Conservation (phyloP, 1,140 invertebrate species). For the Camponotus vicinus region DNA sequence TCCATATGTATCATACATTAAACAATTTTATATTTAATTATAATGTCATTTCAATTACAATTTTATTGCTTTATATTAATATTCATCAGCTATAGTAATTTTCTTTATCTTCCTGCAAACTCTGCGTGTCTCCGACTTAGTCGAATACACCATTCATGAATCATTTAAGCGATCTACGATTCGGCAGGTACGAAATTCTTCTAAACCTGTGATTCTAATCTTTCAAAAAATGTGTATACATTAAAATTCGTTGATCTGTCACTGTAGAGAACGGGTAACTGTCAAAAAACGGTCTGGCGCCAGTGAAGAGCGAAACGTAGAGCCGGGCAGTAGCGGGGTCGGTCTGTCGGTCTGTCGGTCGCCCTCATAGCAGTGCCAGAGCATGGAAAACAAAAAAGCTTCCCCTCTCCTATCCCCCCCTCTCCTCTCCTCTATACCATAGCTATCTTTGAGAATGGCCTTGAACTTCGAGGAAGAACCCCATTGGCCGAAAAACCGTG, state of each 20-base stretch:
- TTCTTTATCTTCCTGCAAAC: not conserved
- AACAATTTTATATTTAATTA: not conserved
- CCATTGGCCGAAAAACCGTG: constrained; percentile 80
- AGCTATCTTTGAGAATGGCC: constrained; percentile 74
- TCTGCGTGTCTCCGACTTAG: not conserved
- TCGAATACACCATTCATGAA: constrained; percentile 13
- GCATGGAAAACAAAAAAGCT: constrained; percentile 72
- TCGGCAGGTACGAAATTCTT: not conserved
- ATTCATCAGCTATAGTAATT: not conserved
- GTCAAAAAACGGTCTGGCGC: constrained; percentile 67
- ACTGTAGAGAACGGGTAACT: constrained; percentile 38
- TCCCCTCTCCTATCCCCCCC: constrained; percentile 4
- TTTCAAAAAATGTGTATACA: constrained; percentile 9
- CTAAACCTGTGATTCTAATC: constrained; percentile 21
- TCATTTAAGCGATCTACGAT: constrained; percentile 27
- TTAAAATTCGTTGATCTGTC: constrained; percentile 53
- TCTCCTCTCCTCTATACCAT: constrained; percentile 27
- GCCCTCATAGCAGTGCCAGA: constrained; percentile 64
- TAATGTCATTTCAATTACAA: not conserved
- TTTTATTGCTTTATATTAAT: not conserved
- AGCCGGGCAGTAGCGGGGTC: constrained; percentile 32
- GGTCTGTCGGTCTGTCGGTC: constrained; percentile 73
- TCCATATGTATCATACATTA: too few species aligned
- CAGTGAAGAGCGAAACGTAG: constrained; percentile 53
- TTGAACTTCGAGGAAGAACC: constrained; percentile 79